Evolutionary conservation across 2,888 invertebrate species (phyloP).

Genomic region (Hedya salicella): DNA sequence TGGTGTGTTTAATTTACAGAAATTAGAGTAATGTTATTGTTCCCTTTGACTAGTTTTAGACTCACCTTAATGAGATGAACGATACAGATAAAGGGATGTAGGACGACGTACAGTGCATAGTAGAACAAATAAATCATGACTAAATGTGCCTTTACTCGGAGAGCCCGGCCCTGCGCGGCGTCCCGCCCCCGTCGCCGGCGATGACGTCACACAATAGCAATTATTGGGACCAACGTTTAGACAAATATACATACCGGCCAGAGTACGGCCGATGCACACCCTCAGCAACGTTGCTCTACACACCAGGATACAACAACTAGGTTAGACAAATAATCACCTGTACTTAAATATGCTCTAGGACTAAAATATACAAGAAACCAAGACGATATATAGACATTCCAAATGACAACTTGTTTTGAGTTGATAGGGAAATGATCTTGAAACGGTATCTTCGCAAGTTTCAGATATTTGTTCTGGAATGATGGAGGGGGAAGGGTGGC

Average conservation of each 20-base stretch:
- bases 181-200: slow-evolving; percentile 62
- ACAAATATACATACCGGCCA: slow-evolving; percentile 79
- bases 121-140: slow-evolving; percentile 77
- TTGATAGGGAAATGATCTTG: slow-evolving; percentile 8
- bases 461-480: slow-evolving; percentile 17
- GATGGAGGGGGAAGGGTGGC: slow-evolving; percentile 57
- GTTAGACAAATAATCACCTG: slow-evolving; percentile 19
- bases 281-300: slow-evolving; percentile 55
- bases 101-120: slow-evolving; percentile 69
- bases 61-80: slow-evolving; percentile 62
- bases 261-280: slow-evolving; percentile 65
- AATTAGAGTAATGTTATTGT: slow-evolving; percentile 56
- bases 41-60: slow-evolving; percentile 76
- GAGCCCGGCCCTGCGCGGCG: slow-evolving; percentile 79
- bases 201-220: slow-evolving; percentile 78
- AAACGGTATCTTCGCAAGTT: slow-evolving; percentile 7
- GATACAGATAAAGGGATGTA: slow-evolving; percentile 63
- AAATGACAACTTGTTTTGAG: slow-evolving; percentile 3
- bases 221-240: slow-evolving; percentile 84
- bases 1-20: slow-evolving; percentile 80
- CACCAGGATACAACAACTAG: slow-evolving; percentile 43
- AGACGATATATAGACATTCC: slow-evolving; percentile 19
- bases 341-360: slow-evolving; percentile 10
- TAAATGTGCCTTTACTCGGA: slow-evolving; percentile 84
- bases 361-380: slow-evolving; percentile 11